Evolutionary conservation across 2,797 vertebrate genomes (phyloP), one percentile per base, ranked within the genome.

Genomic region (Naso thynnoides): DNA sequence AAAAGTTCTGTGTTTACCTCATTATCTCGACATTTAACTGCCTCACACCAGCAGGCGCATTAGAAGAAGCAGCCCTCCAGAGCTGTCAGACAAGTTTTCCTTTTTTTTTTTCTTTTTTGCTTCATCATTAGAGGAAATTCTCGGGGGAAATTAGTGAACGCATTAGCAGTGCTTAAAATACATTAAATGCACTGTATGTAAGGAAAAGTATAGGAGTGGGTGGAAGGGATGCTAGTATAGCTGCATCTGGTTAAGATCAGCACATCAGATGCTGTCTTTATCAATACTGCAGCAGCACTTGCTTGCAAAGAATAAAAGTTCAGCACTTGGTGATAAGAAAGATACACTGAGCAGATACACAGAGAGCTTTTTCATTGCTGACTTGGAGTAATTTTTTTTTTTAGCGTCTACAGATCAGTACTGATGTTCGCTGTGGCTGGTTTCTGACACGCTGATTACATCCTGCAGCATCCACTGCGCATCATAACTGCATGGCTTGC

Each of bases 81-180:
- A 16, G 52, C 42, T 44, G 27, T 42, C 54, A 58, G 63, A 41
- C 41, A 55, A 29, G 45, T 36, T 36, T 36, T 36, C 33, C n/a
- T n/a, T n/a, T 26, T 33, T 59, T 60, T 68, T 50, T 16, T 50
- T 31, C 31, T 33, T 33, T 59, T 56, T 68, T 31, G 55, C 33
- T 31, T 49, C 61, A 57, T 48, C 39, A 56, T 81, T 70, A 47
- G 19, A 58, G 13, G 45, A 33, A 60, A 70, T 36, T 50, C 73
- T 79, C 48, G 1, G 23, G 76, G 79, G 73, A 83, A 81, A 83
- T 83, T 38, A 47, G 50, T 38, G 50, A 31, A 60, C 42, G 39
- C 21, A 60, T 69, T 69, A 54, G 39, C 41, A 1, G 2, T 10
- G 16, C 27, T 33, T 82, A 39, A 24, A 15, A 76, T 66, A 53